phyloP scores from a whole-genome alignment of 2,888 invertebrate species.

The Anaspis maculata region DNA sequence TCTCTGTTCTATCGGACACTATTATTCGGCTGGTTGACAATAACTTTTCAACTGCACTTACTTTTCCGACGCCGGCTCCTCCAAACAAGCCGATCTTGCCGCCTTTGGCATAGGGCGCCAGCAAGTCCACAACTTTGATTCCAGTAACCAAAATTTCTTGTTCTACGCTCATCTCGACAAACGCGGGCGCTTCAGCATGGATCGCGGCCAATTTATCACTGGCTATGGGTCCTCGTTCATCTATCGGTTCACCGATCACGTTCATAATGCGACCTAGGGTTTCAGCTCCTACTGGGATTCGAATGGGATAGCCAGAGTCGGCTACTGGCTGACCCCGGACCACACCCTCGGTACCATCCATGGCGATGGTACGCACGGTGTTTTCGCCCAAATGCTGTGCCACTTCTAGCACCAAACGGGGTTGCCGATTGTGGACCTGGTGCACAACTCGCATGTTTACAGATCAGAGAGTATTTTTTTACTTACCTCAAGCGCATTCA shows the following conservation, averaged over 20 bases:
- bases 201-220: slow-evolving; percentile 73
- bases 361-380: slow-evolving; percentile 85
- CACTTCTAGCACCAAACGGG: slow-evolving; percentile 45
- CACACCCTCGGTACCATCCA: slow-evolving; percentile 90
- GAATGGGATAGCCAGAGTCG: slow-evolving; percentile 83
- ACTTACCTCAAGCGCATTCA: slow-evolving; percentile 92
- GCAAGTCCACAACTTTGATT: slow-evolving; percentile 69
- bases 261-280: slow-evolving; percentile 91
- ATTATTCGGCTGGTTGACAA: no score
- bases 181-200: slow-evolving; percentile 88
- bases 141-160: slow-evolving; percentile 88
- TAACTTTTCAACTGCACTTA: no score
- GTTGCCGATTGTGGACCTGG: slow-evolving; percentile 70
- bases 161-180: slow-evolving; percentile 90
- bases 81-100: slow-evolving; percentile 91
- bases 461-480: no score
- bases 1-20: no score
- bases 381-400: slow-evolving; percentile 56
- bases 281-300: slow-evolving; percentile 85
- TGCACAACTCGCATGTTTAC: no score
- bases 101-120: slow-evolving; percentile 80
- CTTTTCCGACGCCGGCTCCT: slow-evolving; percentile 92
- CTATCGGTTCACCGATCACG: slow-evolving; percentile 84
- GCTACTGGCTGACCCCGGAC: slow-evolving; percentile 73
- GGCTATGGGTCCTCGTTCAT: slow-evolving; percentile 81